Evolutionary conservation across 2,888 invertebrate genomes (phyloP).

Genomic region (Theodoxus fluviatilis): DNA sequence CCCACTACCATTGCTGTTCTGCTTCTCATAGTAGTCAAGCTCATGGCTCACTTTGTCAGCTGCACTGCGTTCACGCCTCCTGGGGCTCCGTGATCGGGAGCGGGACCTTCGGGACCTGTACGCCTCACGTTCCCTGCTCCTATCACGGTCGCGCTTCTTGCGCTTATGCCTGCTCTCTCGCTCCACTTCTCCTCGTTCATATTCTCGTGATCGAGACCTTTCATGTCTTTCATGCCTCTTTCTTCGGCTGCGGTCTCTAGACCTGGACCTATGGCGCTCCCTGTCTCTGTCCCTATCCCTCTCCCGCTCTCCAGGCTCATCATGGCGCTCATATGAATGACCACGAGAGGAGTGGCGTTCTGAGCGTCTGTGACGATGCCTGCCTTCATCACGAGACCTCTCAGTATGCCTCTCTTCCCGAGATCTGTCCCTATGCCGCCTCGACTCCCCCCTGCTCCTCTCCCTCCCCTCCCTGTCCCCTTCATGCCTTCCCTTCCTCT

Average conservation of each 20-base stretch:
- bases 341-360: too few relatives aligned
- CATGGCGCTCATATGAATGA: too few relatives aligned
- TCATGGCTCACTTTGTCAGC: too few relatives aligned
- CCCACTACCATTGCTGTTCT: too few relatives aligned
- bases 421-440: conserved; percentile 25
- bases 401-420: conserved; percentile 34
- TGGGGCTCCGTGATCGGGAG: too few relatives aligned
- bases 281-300: conserved; percentile 34
- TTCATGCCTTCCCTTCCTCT: conserved; percentile 33
- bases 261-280: conserved; percentile 30
- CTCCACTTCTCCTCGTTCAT: conserved; percentile 20
- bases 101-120: not conserved
- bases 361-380: conserved; percentile 28
- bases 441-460: conserved; percentile 24
- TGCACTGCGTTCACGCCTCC: too few relatives aligned
- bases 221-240: conserved; percentile 28
- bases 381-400: too few relatives aligned
- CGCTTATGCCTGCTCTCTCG: conserved; percentile 19
- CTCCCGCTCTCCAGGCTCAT: too few relatives aligned
- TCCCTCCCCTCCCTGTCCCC: conserved; percentile 66
- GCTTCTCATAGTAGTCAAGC: too few relatives aligned
- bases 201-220: conserved; percentile 15
- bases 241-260: conserved; percentile 34
- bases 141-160: conserved; percentile 22
- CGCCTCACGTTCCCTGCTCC: conserved; percentile 22